Evolutionary conservation across 2,888 invertebrate genomes (phyloP).

Genomic region (Hypolimnas misippus): DNA sequence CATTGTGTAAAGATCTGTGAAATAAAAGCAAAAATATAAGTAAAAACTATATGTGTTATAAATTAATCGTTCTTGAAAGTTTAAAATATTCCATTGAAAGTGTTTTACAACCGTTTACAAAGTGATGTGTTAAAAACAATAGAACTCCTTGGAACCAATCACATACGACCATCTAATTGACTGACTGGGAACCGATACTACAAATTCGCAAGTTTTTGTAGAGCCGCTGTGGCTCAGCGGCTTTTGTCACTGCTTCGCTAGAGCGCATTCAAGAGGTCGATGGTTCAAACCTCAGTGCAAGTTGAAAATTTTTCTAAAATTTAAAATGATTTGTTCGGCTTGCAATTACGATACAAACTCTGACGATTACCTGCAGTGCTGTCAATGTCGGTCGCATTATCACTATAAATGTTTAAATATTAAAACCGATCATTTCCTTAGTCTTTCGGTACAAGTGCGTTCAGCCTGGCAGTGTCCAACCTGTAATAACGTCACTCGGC

Average conservation of each 20-base stretch:
- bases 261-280: too few species aligned
- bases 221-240: slow-evolving; percentile 13
- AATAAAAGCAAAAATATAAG: too few species aligned
- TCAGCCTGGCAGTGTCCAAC: slow-evolving; percentile 16
- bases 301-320: too few species aligned
- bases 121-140: background rate
- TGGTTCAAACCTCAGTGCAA: too few species aligned
- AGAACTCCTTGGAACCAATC: background rate
- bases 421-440: slow-evolving; percentile 8
- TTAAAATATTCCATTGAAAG: too few species aligned
- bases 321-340: slow-evolving; percentile 12
- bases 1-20: too few species aligned
- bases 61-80: too few species aligned
- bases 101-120: too few species aligned
- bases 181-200: slow-evolving; percentile 10
- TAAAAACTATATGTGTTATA: too few species aligned
- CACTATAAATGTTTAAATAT: slow-evolving; percentile 10
- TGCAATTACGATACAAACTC: slow-evolving; percentile 5
- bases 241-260: slow-evolving; percentile 12
- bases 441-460: slow-evolving; percentile 12
- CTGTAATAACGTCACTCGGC: slow-evolving; percentile 12
- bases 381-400: slow-evolving; percentile 5
- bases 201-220: slow-evolving; percentile 5
- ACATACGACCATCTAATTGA: background rate
- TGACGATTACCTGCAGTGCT: slow-evolving; percentile 8